Evolutionary conservation across 1,140 invertebrate species (phyloP), one percentile per base, ranked within the genome.

Genomic region (Rhopalosiphum maidis): DNA sequence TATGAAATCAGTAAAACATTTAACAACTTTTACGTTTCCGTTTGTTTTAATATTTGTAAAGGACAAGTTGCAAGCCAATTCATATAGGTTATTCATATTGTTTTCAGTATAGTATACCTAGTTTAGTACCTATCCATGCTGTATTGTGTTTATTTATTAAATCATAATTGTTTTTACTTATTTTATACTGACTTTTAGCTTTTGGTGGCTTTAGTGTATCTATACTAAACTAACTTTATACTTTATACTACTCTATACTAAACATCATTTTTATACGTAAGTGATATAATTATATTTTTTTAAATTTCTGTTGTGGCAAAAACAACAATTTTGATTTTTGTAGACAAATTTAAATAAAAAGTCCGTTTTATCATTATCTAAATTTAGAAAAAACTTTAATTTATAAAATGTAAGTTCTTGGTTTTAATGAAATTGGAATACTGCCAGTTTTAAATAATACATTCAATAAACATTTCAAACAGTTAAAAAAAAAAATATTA

Each of bases 351-450:
- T n/a, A 7, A 48, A 48, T 18, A 48, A 88, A 88, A 88, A 88
- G n/a, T 48, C 23, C 11, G 25, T 48, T 46, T 43, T 30, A 15
- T 88, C 86, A 46, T 88, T 51, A 88, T 22, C n/a, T 51, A 51
- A 88, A 48, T 87, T 87, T 87, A 48, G 85, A 87, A 48, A 25
- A 43, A 46, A n/a, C 86, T 87, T 87, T 87, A 35, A 48, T 48
- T 51, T 88, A 48, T 88, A 51, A 88, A 88, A 88, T 48, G 51
- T 46, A 88, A 51, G 46, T 51, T n/a, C 18, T 88, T 22, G 18
- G n/a, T 88, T 48, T 46, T n/a, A 35, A n/a, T 41, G 86, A 88
- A 35, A 87, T 48, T 87, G 85, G 85, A 87, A 48, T 46, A 87
- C 25, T 48, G 85, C 85, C 85, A 87, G 30, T 87, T 18, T 23